Evolutionary conservation across 2,797 vertebrate genomes (phyloP), one percentile per base, ranked within the genome.

Genomic region (Spheniscus humboldti): DNA sequence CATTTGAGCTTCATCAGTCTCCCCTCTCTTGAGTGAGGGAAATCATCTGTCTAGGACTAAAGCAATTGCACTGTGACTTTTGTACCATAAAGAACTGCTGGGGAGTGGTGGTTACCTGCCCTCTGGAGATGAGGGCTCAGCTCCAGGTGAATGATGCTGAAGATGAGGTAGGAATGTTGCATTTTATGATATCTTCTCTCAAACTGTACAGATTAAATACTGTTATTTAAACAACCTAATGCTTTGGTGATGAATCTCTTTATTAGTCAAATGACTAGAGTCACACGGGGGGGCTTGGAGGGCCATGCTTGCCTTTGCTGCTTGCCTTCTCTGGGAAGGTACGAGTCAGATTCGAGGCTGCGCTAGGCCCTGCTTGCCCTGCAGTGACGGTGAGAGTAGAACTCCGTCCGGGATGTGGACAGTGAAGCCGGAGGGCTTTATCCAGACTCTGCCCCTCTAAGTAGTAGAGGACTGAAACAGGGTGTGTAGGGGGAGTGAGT

Each of bases 161-260:
- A 90, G 89, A 68, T 16, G 91, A 95, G 95, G 85, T 91, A 95
- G 91, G 92, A 92, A 90, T 86, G 96, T 95, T 60, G 17, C 87
- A 55, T 94, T 95, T 94, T 96, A 86, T 78, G 72, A 2, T 91
- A 87, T 48, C 72, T 91, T 88, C 83, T 91, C 53, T 92, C 81
- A 76, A 92, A 68, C 78, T 96, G 95, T 96, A 92, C 91, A 96
- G 94, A 96, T 96, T 97, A 96, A 97, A 96, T 97, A 94, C 95
- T 72, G 82, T 86, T 96, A 88, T 91, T 96, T 93, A 94, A 96
- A 96, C 94, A 50, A 91, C 27, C 48, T 37, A 4, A 1, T n/a
- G 87, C 41, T 94, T 41, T 83, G 75, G 81, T 97, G 92, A 79
- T 92, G 23, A 25, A 64, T 97, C 66, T 96, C n/a, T 50, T 64